A percentile compares a stretch with the other conserved stretches of the same genome.
Conservation (phyloP, 2,113 vertebrate genomes). For the Peromyscus polionotus region DNA sequence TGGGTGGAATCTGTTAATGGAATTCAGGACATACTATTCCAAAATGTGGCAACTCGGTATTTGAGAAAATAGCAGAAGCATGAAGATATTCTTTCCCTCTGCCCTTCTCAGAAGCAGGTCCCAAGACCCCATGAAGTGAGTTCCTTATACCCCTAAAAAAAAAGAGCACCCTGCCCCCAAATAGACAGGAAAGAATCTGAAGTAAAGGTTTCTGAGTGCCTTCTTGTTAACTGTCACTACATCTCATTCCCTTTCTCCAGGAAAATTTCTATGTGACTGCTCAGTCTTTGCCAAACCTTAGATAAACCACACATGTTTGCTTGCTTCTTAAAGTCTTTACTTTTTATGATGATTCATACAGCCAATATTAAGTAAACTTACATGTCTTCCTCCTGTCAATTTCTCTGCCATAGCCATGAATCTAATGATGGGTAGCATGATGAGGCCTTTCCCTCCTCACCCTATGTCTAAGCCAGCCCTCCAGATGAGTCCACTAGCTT, state of each 20-base stretch:
- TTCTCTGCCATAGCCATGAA: background rate
- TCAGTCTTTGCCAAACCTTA: background rate
- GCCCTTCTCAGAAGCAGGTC: too few relatives aligned
- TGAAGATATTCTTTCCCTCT: background rate
- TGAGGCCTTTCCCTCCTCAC: background rate
- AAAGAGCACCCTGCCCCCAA: background rate
- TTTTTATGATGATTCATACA: background rate
- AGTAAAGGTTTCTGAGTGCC: background rate
- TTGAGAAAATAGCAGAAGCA: background rate
- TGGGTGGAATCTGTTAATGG: fast-evolving
- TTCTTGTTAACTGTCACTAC: background rate
- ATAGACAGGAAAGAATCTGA: background rate
- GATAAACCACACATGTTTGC: background rate
- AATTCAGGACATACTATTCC: background rate
- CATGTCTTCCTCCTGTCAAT: background rate
- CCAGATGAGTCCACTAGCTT: background rate
- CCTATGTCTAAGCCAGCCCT: background rate
- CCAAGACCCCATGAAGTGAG: background rate
- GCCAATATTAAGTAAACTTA: background rate
- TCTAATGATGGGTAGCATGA: background rate
- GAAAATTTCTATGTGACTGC: background rate
- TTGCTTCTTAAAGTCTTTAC: background rate
- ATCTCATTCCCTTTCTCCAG: background rate
- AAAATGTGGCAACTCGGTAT: background rate
- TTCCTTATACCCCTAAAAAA: background rate